Evolutionary conservation across 2,113 vertebrate genomes (phyloP).

Genomic region (Shinisaurus crocodilurus): DNA sequence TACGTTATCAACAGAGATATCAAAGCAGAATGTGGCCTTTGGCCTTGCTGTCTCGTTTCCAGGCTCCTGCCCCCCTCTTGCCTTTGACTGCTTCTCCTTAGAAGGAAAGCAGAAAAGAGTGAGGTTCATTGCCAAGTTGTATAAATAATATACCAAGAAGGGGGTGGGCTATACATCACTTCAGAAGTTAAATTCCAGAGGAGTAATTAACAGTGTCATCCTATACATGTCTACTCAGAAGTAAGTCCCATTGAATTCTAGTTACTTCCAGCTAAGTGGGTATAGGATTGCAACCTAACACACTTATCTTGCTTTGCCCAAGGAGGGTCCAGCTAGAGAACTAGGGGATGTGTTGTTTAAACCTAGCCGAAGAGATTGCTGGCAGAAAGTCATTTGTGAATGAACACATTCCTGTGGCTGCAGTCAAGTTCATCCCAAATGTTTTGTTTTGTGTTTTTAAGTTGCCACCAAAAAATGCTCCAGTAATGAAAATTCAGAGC

Average conservation of each 20-base stretch:
- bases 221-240: not conserved
- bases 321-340: not conserved
- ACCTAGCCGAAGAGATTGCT: conserved; percentile 16
- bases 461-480: not conserved
- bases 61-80: conserved; percentile 54
- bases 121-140: conserved; percentile 31
- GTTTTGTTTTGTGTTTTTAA: not conserved
- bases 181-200: conserved; percentile 69
- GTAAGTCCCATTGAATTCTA: no score
- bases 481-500: not conserved
- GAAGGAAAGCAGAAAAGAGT: conserved; percentile 43
- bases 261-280: no score
- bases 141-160: conserved; percentile 40
- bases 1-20: conserved; percentile 91
- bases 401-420: conserved; percentile 7
- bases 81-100: conserved; percentile 62
- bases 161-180: conserved; percentile 28
- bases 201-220: conserved; percentile 60
- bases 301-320: conserved; percentile 4
- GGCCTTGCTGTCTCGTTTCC: conserved; percentile 71
- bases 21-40: conserved; percentile 85
- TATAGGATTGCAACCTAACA: no score
- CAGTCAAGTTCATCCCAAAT: not conserved
- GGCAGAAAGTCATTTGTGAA: conserved; percentile 44
- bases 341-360: conserved; percentile 35